Conservation (phyloP, 2,888 invertebrate genomes). For the Idaea biselata region DNA sequence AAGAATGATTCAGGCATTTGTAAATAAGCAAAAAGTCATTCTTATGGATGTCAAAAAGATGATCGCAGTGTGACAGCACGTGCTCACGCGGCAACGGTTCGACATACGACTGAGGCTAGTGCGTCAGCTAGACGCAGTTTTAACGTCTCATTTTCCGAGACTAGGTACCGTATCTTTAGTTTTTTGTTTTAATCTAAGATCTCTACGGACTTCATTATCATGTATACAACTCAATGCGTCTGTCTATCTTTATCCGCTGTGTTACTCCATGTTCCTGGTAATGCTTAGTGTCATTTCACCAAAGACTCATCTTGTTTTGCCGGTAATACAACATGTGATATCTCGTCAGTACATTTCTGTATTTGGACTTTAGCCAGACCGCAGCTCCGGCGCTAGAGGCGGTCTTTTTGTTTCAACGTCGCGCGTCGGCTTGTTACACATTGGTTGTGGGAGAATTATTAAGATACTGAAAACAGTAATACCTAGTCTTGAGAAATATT, state of each 20-base stretch:
- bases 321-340: constrained; percentile 19
- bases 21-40: too few species aligned
- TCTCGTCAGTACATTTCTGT: constrained; percentile 17
- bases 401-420: constrained; percentile 23
- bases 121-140: too few species aligned
- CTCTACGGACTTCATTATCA: not conserved
- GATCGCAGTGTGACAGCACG: too few species aligned
- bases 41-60: too few species aligned
- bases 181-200: too few species aligned
- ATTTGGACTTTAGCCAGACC: constrained; percentile 35
- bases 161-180: too few species aligned
- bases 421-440: constrained; percentile 1
- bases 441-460: not conserved
- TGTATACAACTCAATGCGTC: not conserved
- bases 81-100: too few species aligned
- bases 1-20: too few species aligned
- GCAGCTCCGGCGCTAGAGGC: constrained; percentile 30
- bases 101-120: too few species aligned
- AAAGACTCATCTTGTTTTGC: not conserved
- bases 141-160: too few species aligned
- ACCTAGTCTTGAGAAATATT: not conserved
- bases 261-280: not conserved
- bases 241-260: not conserved
- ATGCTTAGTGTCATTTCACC: not conserved
- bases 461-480: not conserved